These are phyloP conservation scores for Telmatochromis sp. DNA, from an alignment of 2,113 vertebrate genomes.

Conservation along the genomic window DNA sequence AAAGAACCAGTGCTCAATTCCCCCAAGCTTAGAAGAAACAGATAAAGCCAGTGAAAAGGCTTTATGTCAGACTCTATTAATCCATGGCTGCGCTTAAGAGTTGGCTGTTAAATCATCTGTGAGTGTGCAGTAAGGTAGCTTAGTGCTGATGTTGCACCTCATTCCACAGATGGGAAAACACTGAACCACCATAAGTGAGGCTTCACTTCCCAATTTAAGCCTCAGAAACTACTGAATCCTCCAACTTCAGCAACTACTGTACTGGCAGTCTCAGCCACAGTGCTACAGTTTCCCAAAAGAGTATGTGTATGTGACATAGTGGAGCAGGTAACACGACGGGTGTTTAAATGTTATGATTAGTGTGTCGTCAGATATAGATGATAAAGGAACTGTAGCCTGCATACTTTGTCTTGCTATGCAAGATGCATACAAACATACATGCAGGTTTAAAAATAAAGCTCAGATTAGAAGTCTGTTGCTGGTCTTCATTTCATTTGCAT, in stretches of 20 bases:
- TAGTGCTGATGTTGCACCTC: slow-evolving; percentile 61
- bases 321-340: not conserved
- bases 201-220: not conserved
- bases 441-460: not conserved
- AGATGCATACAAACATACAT: not conserved
- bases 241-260: not conserved
- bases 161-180: slow-evolving; percentile 48
- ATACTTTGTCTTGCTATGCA: not conserved
- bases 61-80: slow-evolving; percentile 66
- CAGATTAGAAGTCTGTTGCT: not conserved
- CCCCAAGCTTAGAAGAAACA: slow-evolving; percentile 38
- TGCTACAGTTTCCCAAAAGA: not conserved
- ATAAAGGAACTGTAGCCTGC: not conserved
- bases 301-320: not conserved
- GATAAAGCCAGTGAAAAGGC: slow-evolving; percentile 58
- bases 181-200: slow-evolving; percentile 18
- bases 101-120: slow-evolving; percentile 58
- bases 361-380: not conserved
- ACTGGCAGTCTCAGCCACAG: not conserved
- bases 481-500: not conserved
- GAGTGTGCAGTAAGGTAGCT: slow-evolving; percentile 44
- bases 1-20: slow-evolving; percentile 36
- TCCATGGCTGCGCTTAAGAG: slow-evolving; percentile 53
- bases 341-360: not conserved
- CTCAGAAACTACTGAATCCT: not conserved